These are phyloP conservation scores for Scomber japonicus DNA, from an alignment of 2,113 vertebrate genomes.

Conservation along the genomic window DNA sequence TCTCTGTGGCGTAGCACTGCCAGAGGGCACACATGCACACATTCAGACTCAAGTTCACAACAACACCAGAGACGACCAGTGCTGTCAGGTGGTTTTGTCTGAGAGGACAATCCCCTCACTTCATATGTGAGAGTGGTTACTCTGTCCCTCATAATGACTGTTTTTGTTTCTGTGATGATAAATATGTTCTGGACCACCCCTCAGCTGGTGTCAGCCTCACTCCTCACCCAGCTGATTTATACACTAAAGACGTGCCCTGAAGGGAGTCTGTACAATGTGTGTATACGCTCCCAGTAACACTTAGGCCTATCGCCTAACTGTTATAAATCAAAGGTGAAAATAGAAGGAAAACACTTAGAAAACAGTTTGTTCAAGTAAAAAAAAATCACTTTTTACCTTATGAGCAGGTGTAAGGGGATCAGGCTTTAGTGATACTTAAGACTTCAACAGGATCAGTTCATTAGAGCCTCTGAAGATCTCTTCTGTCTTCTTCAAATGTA, in stretches of 20 bases:
- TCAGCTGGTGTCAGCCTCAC: conserved; percentile 53
- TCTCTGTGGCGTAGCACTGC: conserved; percentile 69
- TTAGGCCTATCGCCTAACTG: neutral
- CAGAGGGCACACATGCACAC: conserved; percentile 69
- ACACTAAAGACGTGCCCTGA: conserved; percentile 35
- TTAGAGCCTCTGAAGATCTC: neutral
- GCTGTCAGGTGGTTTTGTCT: conserved; percentile 34
- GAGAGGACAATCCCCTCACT: conserved; percentile 27
- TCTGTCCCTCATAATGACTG: conserved; percentile 56
- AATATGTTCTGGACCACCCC: conserved; percentile 60
- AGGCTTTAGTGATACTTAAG: neutral
- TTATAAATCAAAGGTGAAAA: conserved; percentile 29
- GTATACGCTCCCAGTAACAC: neutral
- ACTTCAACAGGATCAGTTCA: conserved; percentile 3
- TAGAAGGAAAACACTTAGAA: conserved; percentile 5
- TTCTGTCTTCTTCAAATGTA: neutral
- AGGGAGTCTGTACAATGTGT: conserved; percentile 35
- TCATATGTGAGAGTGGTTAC: conserved; percentile 29
- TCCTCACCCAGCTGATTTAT: conserved; percentile 55
- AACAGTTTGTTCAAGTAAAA: conserved; percentile 4
- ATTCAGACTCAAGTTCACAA: conserved; percentile 49
- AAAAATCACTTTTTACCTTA: neutral
- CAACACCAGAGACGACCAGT: conserved; percentile 27
- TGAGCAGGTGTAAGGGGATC: conserved; percentile 1
- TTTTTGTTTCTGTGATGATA: conserved; percentile 63